Base-by-base conservation (phyloP, 2,797 vertebrate genomes). In the Acipenser transmontanus region DNA sequence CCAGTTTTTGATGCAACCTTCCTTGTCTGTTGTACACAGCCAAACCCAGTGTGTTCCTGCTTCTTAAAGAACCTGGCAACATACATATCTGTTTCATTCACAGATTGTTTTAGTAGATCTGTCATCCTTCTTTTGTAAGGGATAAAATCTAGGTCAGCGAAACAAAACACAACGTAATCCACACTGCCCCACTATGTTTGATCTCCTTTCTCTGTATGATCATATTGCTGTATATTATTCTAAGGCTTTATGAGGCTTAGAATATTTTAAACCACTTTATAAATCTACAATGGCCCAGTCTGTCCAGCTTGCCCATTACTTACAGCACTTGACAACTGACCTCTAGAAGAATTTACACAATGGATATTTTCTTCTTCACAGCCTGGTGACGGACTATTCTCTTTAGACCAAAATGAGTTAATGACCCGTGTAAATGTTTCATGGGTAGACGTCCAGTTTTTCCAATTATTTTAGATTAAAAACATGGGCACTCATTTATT, bases 401-500 rank as follows among this genome's bases (percentile, higher is more conserved):
- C 4, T 34, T 34, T 34, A 34, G 4, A 3, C 34, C 34, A 34
- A 0, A 61, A 61, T 12, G 60, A 34, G 60, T 61, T 61, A 61
- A 61, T 10, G 10, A 34, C 34, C 59, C n/a, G 7, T 9, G 17
- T 61, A 20, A 61, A 61, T 61, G 60, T 47, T 20, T 34, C 47
- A 47, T 20, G 13, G 60, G 60, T 20, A 1, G 60, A 7, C 17
- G 1, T 61, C 14, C 17, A 34, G 7, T 2, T 20, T 20, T 20
- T 20, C 60, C 60, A 61, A 47, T 61, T 61, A 34, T 34, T 20
- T 61, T 61, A 20, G 17, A 61, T 61, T 61, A 61, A 47, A 61
- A 61, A 3, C 52, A 47, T 34, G 20, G 71, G 10, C 20, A 64
- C 65, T 64, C 14, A 13, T 69, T 80, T 20, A 59, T 69, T 79